Conservation (phyloP, 2,797 vertebrate species). For the Prunella strophiata region DNA sequence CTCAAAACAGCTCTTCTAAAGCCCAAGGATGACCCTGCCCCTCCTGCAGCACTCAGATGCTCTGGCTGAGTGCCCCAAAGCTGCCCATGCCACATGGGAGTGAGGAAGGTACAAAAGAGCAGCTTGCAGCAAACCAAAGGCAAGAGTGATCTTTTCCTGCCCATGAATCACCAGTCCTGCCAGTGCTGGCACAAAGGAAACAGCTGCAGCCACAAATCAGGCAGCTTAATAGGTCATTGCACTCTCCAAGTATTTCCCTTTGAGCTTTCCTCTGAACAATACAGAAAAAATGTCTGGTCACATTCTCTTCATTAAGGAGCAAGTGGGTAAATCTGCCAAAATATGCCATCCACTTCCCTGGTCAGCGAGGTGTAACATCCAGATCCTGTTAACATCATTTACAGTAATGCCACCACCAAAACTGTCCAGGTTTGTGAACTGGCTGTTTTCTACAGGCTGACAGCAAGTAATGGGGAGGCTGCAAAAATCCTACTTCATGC, state of each 20-base stretch:
- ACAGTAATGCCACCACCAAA: neutral
- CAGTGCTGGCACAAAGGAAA: neutral
- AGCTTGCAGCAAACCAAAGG: neutral
- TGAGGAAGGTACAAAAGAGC: neutral
- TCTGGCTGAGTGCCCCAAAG: neutral
- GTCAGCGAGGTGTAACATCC: neutral
- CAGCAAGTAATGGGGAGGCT: neutral
- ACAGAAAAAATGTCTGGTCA: constrained; percentile 1
- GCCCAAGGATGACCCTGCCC: neutral
- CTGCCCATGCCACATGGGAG: accelerated
- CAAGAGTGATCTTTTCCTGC: neutral
- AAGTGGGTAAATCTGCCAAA: neutral
- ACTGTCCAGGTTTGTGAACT: neutral
- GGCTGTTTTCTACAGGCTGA: neutral
- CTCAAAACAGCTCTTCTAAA: neutral
- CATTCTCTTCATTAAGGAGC: constrained; percentile 12
- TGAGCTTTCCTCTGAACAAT: neutral
- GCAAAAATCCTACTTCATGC: neutral
- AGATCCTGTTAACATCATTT: neutral
- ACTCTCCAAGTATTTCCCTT: constrained; percentile 9
- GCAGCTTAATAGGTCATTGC: constrained; percentile 12
- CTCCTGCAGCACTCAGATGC: neutral
- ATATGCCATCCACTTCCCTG: neutral
- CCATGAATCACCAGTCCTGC: neutral
- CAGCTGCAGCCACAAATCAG: constrained; percentile 1